A percentile compares a stretch with the other conserved stretches of the same genome.
Evolutionary conservation across 2,888 invertebrate species (phyloP).

Genomic region (Microplitis manilae): DNA sequence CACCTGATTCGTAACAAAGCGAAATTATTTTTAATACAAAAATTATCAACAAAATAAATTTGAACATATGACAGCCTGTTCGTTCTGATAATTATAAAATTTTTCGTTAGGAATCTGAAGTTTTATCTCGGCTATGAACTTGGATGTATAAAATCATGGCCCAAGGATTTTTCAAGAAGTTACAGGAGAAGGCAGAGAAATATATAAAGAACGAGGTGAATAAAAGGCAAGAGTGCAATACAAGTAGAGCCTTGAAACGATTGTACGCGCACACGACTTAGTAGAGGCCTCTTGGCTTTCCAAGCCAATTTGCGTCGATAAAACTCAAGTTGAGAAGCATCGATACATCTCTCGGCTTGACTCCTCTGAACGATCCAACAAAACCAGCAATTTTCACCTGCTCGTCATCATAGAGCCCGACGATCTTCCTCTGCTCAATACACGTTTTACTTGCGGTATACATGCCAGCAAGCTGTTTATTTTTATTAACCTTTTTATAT

Average conservation of each 20-base stretch:
- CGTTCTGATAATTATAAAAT: too few species aligned
- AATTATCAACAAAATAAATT: too few species aligned
- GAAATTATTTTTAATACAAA: too few species aligned
- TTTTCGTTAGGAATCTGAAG: too few species aligned
- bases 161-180: neutral
- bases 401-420: slow-evolving; percentile 47
- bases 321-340: slow-evolving; percentile 52
- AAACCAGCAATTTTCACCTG: slow-evolving; percentile 62
- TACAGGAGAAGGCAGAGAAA: slow-evolving; percentile 37
- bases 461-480: neutral
- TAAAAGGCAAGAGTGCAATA: slow-evolving; percentile 35
- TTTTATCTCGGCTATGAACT: too few species aligned
- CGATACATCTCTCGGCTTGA: slow-evolving; percentile 30
- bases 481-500: slow-evolving; percentile 18
- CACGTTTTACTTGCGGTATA: slow-evolving; percentile 16
- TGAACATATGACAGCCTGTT: too few species aligned
- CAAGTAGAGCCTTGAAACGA: slow-evolving; percentile 24
- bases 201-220: slow-evolving; percentile 30
- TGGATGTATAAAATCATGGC: too few species aligned
- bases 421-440: slow-evolving; percentile 28
- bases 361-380: slow-evolving; percentile 38
- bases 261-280: slow-evolving; percentile 38
- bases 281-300: slow-evolving; percentile 53
- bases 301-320: slow-evolving; percentile 66
- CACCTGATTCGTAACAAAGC: too few species aligned